Evolutionary conservation across 2,888 invertebrate species (phyloP), one percentile per base, ranked within the genome.

Genomic region (Ethmia dodecea): DNA sequence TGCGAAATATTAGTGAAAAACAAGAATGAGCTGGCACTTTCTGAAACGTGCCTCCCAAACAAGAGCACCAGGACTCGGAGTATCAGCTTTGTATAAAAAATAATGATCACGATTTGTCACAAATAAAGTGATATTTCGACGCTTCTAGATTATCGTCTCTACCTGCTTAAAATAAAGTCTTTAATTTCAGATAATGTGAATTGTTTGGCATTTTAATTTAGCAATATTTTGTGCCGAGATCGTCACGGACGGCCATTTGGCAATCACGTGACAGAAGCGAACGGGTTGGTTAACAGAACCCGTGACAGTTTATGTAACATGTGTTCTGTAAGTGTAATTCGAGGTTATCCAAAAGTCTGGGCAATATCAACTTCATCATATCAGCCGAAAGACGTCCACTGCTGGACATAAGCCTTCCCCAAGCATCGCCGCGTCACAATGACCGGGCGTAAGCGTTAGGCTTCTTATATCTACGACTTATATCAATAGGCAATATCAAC

Each of bases 231-330:
- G 32, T 26, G 11, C 30, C 29, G 37, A 35, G 15, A 31, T 30
- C 27, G 44, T 40, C 42, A 44, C 42, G 44, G 44, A 31, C 20
- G 11, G 31, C 10, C 24, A 29, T 42, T 45, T 40, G 36, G 42
- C 42, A 36, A 40, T 40, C 28, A 38, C 34, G 38, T 35, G 30
- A 38, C 15, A 38, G 14, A 25, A 28, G 30, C 37, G 24, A 33
- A 27, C 2, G 33, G 28, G 25, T 38, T 28, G 18, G 20, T 31
- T 30, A 37, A 33, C 33, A n/a, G 10, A 27, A 20, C 28, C 30
- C 31, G 38, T 34, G 33, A 31, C 29, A 14, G 13, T 22, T 42
- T 40, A 35, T 38, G 42, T 35, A 45, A 45, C 27, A n/a, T n/a
- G 33, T 36, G 29, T 38, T 38, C 42, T 35, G 39, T 37, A 40